Percentiles rank a stretch among this genome's conserved stretches.
These are phyloP conservation scores for Stomatorhinus walkeri DNA, from an alignment of 2,797 vertebrate genomes.

Conservation along the genomic window DNA sequence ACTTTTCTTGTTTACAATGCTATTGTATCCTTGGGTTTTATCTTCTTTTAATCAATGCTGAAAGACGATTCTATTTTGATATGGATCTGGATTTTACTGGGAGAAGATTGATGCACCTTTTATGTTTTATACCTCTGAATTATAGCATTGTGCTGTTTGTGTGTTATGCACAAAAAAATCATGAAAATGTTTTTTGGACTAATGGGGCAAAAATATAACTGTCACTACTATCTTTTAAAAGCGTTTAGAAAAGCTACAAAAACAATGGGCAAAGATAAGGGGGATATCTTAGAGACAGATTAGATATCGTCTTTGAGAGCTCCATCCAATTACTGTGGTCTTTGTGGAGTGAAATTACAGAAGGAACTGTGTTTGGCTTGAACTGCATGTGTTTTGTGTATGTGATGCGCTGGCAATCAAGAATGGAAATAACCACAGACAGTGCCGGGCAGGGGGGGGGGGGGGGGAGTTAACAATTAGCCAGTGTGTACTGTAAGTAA, in stretches of 20 bases:
- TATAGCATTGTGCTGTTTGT: background rate
- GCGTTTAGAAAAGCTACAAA: conserved; percentile 1
- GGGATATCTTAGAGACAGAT: background rate
- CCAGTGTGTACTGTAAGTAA: background rate
- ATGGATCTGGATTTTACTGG: background rate
- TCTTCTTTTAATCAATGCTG: background rate
- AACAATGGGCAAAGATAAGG: background rate
- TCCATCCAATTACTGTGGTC: conserved; percentile 5
- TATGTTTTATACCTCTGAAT: background rate
- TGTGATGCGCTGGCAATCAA: background rate
- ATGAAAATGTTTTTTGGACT: background rate
- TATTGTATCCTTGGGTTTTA: background rate
- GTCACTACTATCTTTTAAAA: background rate
- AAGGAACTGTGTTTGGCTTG: background rate
- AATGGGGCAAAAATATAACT: background rate
- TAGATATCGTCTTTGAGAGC: background rate
- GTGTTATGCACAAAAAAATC: background rate
- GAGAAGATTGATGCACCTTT: background rate
- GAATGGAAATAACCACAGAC: background rate
- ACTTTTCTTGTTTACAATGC: background rate
- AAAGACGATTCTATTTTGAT: background rate
- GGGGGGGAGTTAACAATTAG: background rate
- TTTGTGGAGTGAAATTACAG: conserved; percentile 12
- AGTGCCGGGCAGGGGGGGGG: background rate
- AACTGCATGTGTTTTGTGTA: background rate